A percentile compares a stretch with the other conserved stretches of the same genome.
Conservation (phyloP, 2,113 vertebrate species). For the Toxostoma redivivum region DNA sequence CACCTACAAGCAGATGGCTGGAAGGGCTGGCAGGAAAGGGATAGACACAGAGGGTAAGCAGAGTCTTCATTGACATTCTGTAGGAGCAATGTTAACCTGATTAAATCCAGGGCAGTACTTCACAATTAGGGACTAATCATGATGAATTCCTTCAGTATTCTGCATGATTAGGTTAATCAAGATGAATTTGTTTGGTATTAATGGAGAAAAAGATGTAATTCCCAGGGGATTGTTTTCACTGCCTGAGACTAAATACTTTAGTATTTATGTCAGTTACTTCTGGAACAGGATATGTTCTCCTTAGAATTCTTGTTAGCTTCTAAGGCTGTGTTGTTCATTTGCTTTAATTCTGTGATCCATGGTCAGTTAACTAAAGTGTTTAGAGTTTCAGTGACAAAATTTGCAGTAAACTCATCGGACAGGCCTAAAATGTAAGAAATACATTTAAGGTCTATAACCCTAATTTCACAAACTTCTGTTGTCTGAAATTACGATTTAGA, state of each 20-base stretch:
- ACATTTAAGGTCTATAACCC: background rate
- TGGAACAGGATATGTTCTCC: background rate
- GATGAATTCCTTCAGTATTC: constrained; percentile 17
- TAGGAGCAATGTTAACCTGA: background rate
- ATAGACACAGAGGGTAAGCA: constrained; percentile 86
- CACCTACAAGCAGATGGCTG: constrained; percentile 96
- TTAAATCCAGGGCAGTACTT: constrained; percentile 27
- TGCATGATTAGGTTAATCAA: constrained; percentile 33
- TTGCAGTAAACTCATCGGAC: background rate
- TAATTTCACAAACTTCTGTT: background rate
- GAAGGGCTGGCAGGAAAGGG: constrained; percentile 94
- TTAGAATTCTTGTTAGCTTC: background rate
- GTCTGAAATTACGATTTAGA: background rate
- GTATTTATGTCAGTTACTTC: background rate
- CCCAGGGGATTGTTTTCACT: background rate
- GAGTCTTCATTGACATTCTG: constrained; percentile 1
- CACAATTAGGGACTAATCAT: background rate
- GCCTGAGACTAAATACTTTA: background rate
- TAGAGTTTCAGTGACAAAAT: background rate
- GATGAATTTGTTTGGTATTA: constrained; percentile 47
- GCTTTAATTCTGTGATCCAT: background rate
- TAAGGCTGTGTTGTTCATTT: background rate
- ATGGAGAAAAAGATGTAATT: constrained; percentile 8
- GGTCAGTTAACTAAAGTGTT: background rate
- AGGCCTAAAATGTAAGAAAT: background rate